Conservation (phyloP, 1,140 invertebrate species). For the Rhagoletis pomonella region DNA sequence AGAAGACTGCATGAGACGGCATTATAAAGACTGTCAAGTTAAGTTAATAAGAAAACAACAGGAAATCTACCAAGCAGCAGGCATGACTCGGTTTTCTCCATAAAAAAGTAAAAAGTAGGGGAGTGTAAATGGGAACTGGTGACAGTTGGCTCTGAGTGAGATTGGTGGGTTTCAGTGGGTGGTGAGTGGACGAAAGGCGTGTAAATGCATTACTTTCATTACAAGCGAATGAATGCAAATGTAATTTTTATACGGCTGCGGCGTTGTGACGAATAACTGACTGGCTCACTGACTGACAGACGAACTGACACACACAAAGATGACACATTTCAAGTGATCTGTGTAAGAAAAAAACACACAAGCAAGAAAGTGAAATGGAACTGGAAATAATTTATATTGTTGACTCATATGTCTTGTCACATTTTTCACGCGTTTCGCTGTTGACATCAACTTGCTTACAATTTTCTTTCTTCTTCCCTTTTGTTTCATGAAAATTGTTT, state of each 20-base stretch:
- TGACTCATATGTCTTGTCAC: not conserved
- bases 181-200: not conserved
- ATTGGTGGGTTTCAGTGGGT: not conserved
- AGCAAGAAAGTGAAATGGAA: not conserved
- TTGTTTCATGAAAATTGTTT: too few relatives aligned
- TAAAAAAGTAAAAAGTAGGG: not conserved
- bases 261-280: not conserved
- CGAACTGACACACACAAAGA: not conserved
- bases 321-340: too few relatives aligned
- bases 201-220: not conserved
- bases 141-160: not conserved
- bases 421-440: too few relatives aligned
- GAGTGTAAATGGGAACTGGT: not conserved
- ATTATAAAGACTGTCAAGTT: constrained; percentile 8
- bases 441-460: too few relatives aligned
- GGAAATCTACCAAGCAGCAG: not conserved
- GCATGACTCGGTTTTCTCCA: not conserved
- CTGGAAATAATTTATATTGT: not conserved
- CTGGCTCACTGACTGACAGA: not conserved
- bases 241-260: not conserved
- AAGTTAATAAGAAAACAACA: not conserved
- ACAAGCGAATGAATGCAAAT: not conserved
- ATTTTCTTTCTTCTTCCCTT: too few relatives aligned
- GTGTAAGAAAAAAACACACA: too few relatives aligned
- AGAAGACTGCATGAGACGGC: constrained; percentile 12